Evolutionary conservation across 2,888 invertebrate genomes (phyloP).

Genomic region (Yponomeuta sedellus): DNA sequence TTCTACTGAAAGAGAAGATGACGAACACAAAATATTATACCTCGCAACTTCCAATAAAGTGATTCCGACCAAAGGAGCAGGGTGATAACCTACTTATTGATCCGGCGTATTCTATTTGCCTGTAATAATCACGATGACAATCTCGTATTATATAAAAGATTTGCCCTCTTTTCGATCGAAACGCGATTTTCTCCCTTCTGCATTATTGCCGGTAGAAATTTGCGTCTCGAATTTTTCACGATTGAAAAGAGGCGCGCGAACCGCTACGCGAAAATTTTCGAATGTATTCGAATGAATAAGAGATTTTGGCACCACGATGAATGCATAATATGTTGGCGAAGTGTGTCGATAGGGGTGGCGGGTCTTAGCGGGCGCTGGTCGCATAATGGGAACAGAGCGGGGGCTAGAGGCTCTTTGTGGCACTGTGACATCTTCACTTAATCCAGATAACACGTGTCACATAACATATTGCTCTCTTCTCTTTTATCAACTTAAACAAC

Average conservation of each 20-base stretch:
- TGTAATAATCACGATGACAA: constrained; percentile 77
- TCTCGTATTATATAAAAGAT: constrained; percentile 77
- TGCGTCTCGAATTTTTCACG: constrained; percentile 64
- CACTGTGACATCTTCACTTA: constrained; percentile 9
- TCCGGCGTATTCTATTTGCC: constrained; percentile 75
- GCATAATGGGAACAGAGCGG: constrained; percentile 27
- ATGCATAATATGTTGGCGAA: constrained; percentile 46
- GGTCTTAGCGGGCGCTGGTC: constrained; percentile 16
- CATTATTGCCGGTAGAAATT: constrained; percentile 56
- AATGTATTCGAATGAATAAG: constrained; percentile 70
- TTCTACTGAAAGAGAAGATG: constrained; percentile 25
- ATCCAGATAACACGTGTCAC: constrained; percentile 5
- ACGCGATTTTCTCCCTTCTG: constrained; percentile 73
- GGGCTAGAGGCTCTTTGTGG: neutral
- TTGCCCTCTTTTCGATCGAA: constrained; percentile 74
- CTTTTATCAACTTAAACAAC: too few species aligned
- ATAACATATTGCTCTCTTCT: neutral
- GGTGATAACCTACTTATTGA: constrained; percentile 75
- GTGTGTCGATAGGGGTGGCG: constrained; percentile 24
- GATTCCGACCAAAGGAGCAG: constrained; percentile 68
- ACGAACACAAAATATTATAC: constrained; percentile 22
- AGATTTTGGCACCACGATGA: constrained; percentile 58
- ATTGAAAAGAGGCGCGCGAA: constrained; percentile 56
- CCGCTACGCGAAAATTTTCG: constrained; percentile 58
- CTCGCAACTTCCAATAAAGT: constrained; percentile 66